Conservation (phyloP, 2,888 invertebrate species). For the Thecocarcelia acutangulata region DNA sequence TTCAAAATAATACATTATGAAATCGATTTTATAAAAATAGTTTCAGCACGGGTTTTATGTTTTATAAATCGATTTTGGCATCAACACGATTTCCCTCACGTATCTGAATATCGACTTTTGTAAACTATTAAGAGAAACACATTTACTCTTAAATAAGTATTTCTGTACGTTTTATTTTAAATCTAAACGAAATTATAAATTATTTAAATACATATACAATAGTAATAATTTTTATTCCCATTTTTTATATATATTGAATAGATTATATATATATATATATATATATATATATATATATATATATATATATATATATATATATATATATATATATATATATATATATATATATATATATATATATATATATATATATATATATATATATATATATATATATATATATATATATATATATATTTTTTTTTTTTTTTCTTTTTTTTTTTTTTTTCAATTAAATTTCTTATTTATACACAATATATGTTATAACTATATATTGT, state of each 20-base stretch:
- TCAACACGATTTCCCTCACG: neutral
- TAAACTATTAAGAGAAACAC: constrained; percentile 35
- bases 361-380: too few relatives aligned
- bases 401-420: too few relatives aligned
- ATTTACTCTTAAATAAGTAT: constrained; percentile 49
- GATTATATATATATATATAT: too few relatives aligned
- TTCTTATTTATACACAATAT: constrained; percentile 59
- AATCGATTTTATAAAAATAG: too few relatives aligned
- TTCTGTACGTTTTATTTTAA: constrained; percentile 61
- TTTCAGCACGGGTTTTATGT: too few relatives aligned
- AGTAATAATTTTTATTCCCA: constrained; percentile 58
- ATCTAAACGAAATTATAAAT: constrained; percentile 68
- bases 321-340: too few relatives aligned
- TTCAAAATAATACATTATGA: too few relatives aligned
- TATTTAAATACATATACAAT: constrained; percentile 68
- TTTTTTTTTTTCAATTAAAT: constrained; percentile 51
- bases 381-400: too few relatives aligned
- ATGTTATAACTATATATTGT: constrained; percentile 57
- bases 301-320: too few relatives aligned
- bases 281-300: too few relatives aligned
- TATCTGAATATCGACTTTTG: constrained; percentile 13
- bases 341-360: too few relatives aligned
- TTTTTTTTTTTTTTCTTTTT: constrained; percentile 39
- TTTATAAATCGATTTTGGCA: too few relatives aligned
- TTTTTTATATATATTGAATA: constrained; percentile 41